Evolutionary conservation across 2,113 vertebrate genomes (phyloP).

Genomic region (Mesitornis unicolor): DNA sequence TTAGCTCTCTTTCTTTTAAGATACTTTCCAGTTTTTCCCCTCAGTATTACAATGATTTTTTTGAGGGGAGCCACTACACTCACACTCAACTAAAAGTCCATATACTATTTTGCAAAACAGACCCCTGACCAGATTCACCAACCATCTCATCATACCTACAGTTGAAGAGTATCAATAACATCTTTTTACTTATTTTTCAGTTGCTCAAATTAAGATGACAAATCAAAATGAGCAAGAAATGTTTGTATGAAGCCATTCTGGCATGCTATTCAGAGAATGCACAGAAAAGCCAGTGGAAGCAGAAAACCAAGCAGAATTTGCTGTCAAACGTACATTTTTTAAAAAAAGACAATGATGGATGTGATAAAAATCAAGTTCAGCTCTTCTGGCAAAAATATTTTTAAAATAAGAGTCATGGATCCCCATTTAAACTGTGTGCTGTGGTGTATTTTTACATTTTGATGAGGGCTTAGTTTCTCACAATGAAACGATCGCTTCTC

Average conservation of each 20-base stretch:
- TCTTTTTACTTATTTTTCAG: not conserved
- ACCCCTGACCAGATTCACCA: not conserved
- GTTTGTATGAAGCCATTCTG: not conserved
- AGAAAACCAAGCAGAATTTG: not conserved
- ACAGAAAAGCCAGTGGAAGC: not conserved
- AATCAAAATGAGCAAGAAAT: not conserved
- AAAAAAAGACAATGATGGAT: not conserved
- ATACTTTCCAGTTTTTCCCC: not conserved
- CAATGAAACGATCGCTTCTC: not conserved
- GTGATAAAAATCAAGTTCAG: not conserved
- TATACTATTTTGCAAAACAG: not conserved
- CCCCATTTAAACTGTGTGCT: not conserved
- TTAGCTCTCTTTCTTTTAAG: not conserved
- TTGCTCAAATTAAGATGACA: not conserved
- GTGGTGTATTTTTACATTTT: not conserved
- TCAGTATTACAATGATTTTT: not conserved
- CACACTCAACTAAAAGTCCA: not conserved
- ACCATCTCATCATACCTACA: not conserved
- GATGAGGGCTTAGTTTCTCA: not conserved
- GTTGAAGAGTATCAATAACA: not conserved
- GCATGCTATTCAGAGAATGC: not conserved
- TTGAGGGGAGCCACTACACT: not conserved
- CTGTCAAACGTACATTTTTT: not conserved
- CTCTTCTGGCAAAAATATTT: not conserved
- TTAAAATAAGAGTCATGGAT: not conserved